Evolutionary conservation across 2,888 invertebrate genomes (phyloP).

Genomic region (Deroplatys truncata): DNA sequence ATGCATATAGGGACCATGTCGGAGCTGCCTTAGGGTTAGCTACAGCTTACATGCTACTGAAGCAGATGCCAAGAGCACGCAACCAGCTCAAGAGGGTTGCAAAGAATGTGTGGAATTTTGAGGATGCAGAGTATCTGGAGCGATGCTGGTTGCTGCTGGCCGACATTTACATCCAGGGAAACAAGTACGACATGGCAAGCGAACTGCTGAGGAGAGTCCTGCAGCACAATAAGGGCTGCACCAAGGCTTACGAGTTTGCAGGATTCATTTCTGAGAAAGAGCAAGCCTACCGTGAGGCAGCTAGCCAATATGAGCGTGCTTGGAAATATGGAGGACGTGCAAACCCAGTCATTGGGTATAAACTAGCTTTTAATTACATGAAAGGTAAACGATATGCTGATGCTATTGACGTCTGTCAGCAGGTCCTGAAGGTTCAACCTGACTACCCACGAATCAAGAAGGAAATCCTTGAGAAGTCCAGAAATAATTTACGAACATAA

Average conservation of each 20-base stretch:
- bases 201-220: constrained; percentile 74
- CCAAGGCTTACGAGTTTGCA: constrained; percentile 83
- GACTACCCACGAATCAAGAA: constrained; percentile 89
- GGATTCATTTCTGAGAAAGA: constrained; percentile 89
- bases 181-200: constrained; percentile 80
- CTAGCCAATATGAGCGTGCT: constrained; percentile 75
- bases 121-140: constrained; percentile 94
- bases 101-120: constrained; percentile 85
- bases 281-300: constrained; percentile 82
- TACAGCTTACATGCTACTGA: constrained; percentile 78
- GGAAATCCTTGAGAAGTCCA: constrained; percentile 89
- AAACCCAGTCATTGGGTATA: constrained; percentile 86
- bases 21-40: constrained; percentile 84
- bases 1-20: constrained; percentile 67
- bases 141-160: constrained; percentile 92
- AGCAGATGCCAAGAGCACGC: constrained; percentile 86
- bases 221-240: constrained; percentile 82
- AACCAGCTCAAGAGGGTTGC: constrained; percentile 87
- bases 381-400: constrained; percentile 86
- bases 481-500: constrained; percentile 68
- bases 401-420: constrained; percentile 86
- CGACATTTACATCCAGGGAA: constrained; percentile 77
- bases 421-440: constrained; percentile 74
- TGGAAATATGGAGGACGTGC: constrained; percentile 80
- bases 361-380: constrained; percentile 85